Base-by-base conservation (phyloP, 2,113 vertebrate species). In the Albula glossodonta region DNA sequence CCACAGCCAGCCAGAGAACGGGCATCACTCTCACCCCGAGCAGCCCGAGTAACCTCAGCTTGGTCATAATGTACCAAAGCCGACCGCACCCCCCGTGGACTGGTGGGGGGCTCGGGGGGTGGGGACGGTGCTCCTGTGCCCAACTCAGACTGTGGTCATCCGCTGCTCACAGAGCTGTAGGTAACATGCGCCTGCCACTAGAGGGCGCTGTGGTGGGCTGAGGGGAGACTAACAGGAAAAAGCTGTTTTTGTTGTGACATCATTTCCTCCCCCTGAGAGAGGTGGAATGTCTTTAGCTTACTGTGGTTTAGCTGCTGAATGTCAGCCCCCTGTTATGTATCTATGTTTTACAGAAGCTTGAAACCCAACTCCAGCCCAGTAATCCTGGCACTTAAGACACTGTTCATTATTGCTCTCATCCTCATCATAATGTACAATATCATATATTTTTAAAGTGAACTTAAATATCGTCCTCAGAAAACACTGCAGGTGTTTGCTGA, bases 11-110 rank as follows among this genome's bases (percentile, higher is more conserved):
- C 90, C 95, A 0, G 97, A 97, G 60, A 95, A 96, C 0, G 94
- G 92, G 88, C 94, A 97, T 88, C 94, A 96, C 1, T 91, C 93
- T 0, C 95, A 97, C 89, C 93, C 94, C 0, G 96, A 97, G 90
- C 95, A 96, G 87, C 96, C 94, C 0, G 97, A 97, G 88, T 92
- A 94, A 84, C 70, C 83, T 81, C 41, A 22, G 57, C 51, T 7
- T 5, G 70, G 11, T 11, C 22, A 49, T 15, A 15, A 12, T 7
- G 82, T 25, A 78, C 57, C 50, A 78, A 5, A 57, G 80, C 13
- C 41, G 77, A n/a, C 50, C 13, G 25, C 11, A 31, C 78, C 78
- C 78, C 41, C 81, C 81, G 78, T 81, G 85, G 83, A 85, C 83
- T 83, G 78, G 74, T 22, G 49, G 53, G 60, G 91, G 84, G 31